Base-by-base conservation (phyloP, 2,888 invertebrate species). In the Drosophila leonis region DNA sequence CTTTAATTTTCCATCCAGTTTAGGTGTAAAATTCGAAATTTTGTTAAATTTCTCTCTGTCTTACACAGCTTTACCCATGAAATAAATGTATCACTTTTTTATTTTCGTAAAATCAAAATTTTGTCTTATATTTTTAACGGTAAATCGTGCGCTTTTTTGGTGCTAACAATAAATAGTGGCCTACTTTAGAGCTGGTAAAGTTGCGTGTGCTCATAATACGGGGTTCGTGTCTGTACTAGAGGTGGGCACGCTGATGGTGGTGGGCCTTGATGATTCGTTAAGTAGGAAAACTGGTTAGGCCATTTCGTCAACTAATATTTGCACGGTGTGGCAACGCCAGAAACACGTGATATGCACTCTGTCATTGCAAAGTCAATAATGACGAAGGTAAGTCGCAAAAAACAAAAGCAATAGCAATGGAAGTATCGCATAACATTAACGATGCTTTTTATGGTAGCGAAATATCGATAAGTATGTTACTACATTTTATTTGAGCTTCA, bases 311-410 rank as follows among this genome's bases (percentile, higher is more conserved):
- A 62, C 4, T 52, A 0, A 8, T 4, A 24, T 13, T 15, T 18
- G 6, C 15, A 20, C n/a, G 13, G 0, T 20, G 37, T 77, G 77
- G 77, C 78, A 77, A 54, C 70, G 56, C 69, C 8, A 55, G 66
- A 73, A 77, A 27, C 77, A 73, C 55, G 63, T 61, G 77, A 77
- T 69, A 41, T 72, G 27, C 42, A 39, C n/a, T 57, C 9, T 51
- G 49, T 44, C 56, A 59, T 37, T 44, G n/a, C 15, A 65, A 55
- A 56, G 52, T 31, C 31, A 24, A 52, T 35, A 39, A 39, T 39
- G 33, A 44, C 42, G 27, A 35, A n/a, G 9, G 39, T 41, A 59
- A 35, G 20, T n/a, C 20, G 5, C 29, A 24, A 18, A 9, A 41
- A 2, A n/a, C 37, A 35, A 42, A 20, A 9, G 10, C 15, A 56